Conservation (phyloP, 2,888 invertebrate species). For the Apamea monoglypha region DNA sequence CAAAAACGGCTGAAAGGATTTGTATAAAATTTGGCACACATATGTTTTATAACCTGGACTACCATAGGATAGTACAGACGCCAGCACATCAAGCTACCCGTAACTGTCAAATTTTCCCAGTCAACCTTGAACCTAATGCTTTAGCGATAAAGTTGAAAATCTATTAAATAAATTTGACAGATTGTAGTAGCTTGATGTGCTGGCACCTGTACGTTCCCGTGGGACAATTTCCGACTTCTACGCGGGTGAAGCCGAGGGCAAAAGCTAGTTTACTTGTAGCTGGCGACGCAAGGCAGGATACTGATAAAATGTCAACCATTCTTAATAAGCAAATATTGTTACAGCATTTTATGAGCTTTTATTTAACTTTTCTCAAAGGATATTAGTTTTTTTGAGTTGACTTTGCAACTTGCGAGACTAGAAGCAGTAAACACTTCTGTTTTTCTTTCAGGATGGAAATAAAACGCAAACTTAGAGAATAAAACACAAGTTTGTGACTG, state of each 20-base stretch:
- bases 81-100: no score
- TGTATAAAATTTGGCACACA: no score
- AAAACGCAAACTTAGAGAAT: slow-evolving; percentile 35
- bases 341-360: slow-evolving; percentile 18
- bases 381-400: slow-evolving; percentile 59
- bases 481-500: slow-evolving; percentile 24
- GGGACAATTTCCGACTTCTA: neutral
- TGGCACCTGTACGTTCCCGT: neutral
- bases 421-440: slow-evolving; percentile 27
- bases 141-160: no score
- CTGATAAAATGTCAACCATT: slow-evolving; percentile 9
- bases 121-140: no score
- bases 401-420: slow-evolving; percentile 46
- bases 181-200: no score
- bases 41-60: no score
- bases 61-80: no score
- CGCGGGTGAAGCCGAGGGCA: neutral
- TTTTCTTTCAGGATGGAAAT: slow-evolving; percentile 56
- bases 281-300: neutral
- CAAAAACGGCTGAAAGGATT: no score
- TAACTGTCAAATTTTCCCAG: no score
- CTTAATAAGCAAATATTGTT: slow-evolving; percentile 44
- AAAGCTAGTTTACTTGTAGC: neutral
- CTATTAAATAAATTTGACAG: no score
- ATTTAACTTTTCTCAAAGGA: slow-evolving; percentile 54